Evolutionary conservation across 2,797 vertebrate species (phyloP).

Genomic region (Bradypodion pumilum): DNA sequence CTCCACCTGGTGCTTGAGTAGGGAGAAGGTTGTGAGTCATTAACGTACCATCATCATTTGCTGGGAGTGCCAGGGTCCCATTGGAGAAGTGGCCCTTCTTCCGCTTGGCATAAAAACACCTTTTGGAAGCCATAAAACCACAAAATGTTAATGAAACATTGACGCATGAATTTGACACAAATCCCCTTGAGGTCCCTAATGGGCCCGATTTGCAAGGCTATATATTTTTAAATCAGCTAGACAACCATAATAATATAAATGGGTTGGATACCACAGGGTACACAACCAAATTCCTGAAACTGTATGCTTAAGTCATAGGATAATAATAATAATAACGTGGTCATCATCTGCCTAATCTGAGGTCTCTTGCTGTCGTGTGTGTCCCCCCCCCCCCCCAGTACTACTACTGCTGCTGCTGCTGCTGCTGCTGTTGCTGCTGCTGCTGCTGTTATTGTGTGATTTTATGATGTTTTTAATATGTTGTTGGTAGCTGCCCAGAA

Average conservation of each 20-base stretch:
- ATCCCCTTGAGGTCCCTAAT: background rate
- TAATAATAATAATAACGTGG: too few species aligned
- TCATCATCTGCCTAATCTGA: too few species aligned
- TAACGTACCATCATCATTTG: conserved; percentile 20
- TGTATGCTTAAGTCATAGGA: too few species aligned
- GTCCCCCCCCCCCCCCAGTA: too few species aligned
- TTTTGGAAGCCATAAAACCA: conserved; percentile 11
- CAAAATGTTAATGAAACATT: background rate
- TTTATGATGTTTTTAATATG: too few species aligned
- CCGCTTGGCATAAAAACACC: background rate
- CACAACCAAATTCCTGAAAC: background rate
- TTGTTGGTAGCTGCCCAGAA: too few species aligned
- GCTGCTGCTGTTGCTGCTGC: too few species aligned
- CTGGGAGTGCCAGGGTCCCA: background rate
- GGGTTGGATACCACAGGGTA: background rate
- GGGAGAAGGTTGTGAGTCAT: background rate
- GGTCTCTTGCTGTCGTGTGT: too few species aligned
- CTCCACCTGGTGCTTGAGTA: background rate
- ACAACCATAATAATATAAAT: background rate
- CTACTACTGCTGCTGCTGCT: too few species aligned
- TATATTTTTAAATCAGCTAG: background rate
- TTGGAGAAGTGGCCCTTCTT: background rate
- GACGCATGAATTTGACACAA: background rate
- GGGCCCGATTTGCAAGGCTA: too few species aligned
- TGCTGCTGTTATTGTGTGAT: too few species aligned